Conservation (phyloP, 2,113 vertebrate species). For the Psephotus haematonotus region DNA sequence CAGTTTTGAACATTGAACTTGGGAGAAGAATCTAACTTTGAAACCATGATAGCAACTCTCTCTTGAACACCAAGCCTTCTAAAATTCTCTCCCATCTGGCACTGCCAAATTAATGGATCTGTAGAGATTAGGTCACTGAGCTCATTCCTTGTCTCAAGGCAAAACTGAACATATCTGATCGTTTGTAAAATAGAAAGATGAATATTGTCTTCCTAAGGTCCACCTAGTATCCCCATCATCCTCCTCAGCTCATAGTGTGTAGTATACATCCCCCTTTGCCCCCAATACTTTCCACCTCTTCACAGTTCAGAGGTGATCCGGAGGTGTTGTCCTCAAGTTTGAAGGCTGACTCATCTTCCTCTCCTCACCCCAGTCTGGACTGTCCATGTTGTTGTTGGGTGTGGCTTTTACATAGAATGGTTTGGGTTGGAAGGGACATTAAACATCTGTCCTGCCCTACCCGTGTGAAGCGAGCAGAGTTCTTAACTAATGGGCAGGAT, state of each 20-base stretch:
- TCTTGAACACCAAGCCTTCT: not conserved
- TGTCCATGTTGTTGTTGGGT: not conserved
- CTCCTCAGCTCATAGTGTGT: accelerated
- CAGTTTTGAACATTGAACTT: accelerated
- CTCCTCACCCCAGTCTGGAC: not conserved
- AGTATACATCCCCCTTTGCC: accelerated
- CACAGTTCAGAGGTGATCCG: not conserved
- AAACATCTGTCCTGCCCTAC: not conserved
- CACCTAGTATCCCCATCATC: accelerated
- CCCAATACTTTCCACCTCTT: not conserved
- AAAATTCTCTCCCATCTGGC: not conserved
- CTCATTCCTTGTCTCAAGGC: not conserved
- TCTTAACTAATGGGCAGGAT: not conserved
- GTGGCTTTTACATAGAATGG: not conserved
- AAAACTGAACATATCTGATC: not conserved
- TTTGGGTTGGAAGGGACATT: not conserved
- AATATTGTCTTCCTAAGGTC: not conserved
- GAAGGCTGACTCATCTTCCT: not conserved
- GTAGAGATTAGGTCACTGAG: not conserved
- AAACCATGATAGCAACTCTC: not conserved
- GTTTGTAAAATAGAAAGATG: not conserved
- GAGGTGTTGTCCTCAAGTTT: not conserved
- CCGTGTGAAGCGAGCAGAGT: not conserved
- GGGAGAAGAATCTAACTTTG: not conserved
- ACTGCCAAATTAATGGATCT: not conserved